phyloP scores from a whole-genome alignment of 2,113 vertebrate genomes.

The Naja naja region DNA sequence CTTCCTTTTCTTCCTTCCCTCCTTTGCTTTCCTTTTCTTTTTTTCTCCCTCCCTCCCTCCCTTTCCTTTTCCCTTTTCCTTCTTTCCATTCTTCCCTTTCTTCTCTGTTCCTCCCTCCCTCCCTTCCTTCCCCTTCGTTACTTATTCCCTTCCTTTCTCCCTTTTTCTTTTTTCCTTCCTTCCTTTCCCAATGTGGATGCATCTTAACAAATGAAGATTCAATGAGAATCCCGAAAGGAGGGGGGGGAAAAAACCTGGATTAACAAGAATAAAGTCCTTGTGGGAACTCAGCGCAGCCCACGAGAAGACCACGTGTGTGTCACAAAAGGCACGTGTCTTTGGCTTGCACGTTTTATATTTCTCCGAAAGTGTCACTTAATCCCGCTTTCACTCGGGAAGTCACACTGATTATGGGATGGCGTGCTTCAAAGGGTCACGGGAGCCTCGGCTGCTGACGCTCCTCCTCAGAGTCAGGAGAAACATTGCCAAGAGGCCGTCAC shows the following conservation, averaged over 20 bases:
- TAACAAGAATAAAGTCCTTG: not conserved
- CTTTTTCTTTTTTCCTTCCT: not conserved
- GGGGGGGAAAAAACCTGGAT: too few relatives aligned
- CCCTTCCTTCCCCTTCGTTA: too few relatives aligned
- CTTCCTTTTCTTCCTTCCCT: too few relatives aligned
- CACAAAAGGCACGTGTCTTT: not conserved
- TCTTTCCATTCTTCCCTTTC: too few relatives aligned
- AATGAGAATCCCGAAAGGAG: not conserved
- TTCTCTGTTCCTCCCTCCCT: too few relatives aligned
- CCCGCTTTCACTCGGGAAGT: not conserved
- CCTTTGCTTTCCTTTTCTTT: too few relatives aligned
- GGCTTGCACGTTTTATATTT: not conserved
- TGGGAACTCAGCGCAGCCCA: not conserved
- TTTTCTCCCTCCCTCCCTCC: too few relatives aligned
- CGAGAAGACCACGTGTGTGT: not conserved
- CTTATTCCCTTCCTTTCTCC: too few relatives aligned
- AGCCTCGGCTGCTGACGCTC: not conserved
- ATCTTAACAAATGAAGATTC: not conserved
- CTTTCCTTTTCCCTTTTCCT: too few relatives aligned
- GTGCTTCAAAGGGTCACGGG: not conserved
- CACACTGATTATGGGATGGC: not conserved
- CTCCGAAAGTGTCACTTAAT: slow-evolving; percentile 32
- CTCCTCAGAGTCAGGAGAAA: not conserved
- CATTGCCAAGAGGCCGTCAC: not conserved
- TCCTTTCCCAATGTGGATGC: not conserved